Base-by-base conservation (phyloP, 2,888 invertebrate genomes). In the Drosophila paucipuncta region DNA sequence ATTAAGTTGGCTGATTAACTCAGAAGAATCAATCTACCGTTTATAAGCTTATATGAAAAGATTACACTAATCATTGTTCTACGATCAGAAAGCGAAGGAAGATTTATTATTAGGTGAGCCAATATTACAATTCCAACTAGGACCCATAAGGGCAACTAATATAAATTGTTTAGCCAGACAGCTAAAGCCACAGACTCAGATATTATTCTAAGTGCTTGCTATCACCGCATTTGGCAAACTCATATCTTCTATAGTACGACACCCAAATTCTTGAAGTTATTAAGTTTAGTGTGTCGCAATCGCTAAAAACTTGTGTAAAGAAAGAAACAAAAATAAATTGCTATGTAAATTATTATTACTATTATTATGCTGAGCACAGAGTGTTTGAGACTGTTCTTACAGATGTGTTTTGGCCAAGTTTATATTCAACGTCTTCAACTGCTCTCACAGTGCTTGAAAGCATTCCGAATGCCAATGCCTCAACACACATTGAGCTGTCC, bases 401-500 rank as follows among this genome's bases (percentile, higher is more conserved):
- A 47, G 2, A 13, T 47, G 35, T 16, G 16, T 54, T 54, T 25
- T 28, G 9, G 18, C 28, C 50, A 55, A 25, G 22, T 30, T 30
- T 5, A 47, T 13, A 16, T 47, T 25, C 9, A n/a, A n/a, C 9
- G 13, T 13, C 16, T 35, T 60, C 18, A 33, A 28, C 5, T 11
- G 18, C 25, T 25, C 25, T 28, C 13, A n/a, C 16, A 33, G 33
- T 50, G n/a, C 22, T 25, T 47, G 22, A 16, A 47, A 4, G 30
- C 30, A 16, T 37, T n/a, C 30, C 18, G 28, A 47, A 25, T 47
- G 47, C 22, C 47, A 72, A 64, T 70, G 43, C 11, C 41, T 53
- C 41, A 63, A 67, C 53, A 58, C 28, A 11, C 22, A 73, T 62
- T 73, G 41, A 39, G 61, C 54, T 63, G 49, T 58, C 37, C 35